A percentile compares a stretch with the other conserved stretches of the same genome.
Evolutionary conservation across 2,888 invertebrate species (phyloP).

Genomic region (Agonopterix arenella): DNA sequence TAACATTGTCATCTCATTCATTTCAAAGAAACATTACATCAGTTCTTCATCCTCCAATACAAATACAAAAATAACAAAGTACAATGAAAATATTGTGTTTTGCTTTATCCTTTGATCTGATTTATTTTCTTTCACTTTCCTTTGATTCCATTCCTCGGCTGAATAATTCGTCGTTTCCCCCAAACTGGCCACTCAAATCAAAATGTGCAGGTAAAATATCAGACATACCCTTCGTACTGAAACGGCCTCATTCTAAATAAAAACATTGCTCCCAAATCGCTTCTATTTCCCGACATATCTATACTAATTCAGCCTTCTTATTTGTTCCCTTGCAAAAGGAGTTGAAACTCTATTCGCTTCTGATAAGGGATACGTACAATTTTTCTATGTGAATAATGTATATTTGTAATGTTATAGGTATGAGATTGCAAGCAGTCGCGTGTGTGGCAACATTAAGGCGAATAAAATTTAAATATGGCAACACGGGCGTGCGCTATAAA

Average conservation of each 20-base stretch:
- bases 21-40: too few species aligned
- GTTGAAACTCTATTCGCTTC: constrained; percentile 21
- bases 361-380: constrained; percentile 13
- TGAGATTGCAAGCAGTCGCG: constrained; percentile 67
- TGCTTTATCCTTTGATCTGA: too few species aligned
- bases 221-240: constrained; percentile 45
- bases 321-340: constrained; percentile 5
- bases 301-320: constrained; percentile 25
- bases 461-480: constrained; percentile 76
- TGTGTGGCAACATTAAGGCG: constrained; percentile 73
- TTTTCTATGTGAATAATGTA: constrained; percentile 2
- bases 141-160: not conserved
- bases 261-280: constrained; percentile 71
- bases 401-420: constrained; percentile 48
- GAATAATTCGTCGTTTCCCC: constrained; percentile 12
- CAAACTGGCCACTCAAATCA: constrained; percentile 37
- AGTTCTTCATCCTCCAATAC: too few species aligned
- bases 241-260: constrained; percentile 70
- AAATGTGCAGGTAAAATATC: constrained; percentile 65
- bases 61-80: too few species aligned
- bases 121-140: not conserved
- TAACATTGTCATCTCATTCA: too few species aligned
- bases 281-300: constrained; percentile 63
- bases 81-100: too few species aligned
- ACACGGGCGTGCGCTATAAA: constrained; percentile 61